Percentiles rank a stretch among this genome's conserved stretches.
These are phyloP conservation scores for Pluvianellus socialis DNA, from an alignment of 2,113 vertebrate genomes.

Conservation along the genomic window DNA sequence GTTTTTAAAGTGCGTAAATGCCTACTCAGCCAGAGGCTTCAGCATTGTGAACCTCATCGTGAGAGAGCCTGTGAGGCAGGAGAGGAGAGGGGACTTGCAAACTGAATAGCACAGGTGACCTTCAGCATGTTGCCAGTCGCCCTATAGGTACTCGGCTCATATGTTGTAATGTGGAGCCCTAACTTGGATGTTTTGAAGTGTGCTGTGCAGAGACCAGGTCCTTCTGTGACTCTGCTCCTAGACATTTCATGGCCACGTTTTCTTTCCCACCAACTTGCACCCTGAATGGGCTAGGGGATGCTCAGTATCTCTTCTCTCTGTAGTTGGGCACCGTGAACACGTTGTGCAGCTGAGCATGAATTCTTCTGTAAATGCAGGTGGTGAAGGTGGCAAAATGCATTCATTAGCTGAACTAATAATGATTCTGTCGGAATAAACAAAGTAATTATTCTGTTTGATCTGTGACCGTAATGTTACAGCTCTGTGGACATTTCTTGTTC, in stretches of 20 bases:
- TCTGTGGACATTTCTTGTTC: not conserved
- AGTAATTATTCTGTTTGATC: constrained; percentile 32
- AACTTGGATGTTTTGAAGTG: not conserved
- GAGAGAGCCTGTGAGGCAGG: not conserved
- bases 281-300: not conserved
- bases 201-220: not conserved
- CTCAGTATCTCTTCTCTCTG: not conserved
- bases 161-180: not conserved
- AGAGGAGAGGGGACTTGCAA: not conserved
- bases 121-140: not conserved
- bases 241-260: not conserved
- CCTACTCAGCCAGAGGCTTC: not conserved
- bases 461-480: not conserved
- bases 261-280: not conserved
- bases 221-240: not conserved
- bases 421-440: constrained; percentile 13
- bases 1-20: not conserved
- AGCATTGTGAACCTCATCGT: not conserved
- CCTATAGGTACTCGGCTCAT: not conserved
- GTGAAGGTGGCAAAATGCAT: not conserved
- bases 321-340: not conserved
- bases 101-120: not conserved
- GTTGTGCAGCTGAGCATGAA: not conserved
- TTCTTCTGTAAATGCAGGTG: not conserved
- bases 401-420: not conserved